phyloP scores from a whole-genome alignment of 2,888 invertebrate genomes.

The Drosophila longiperda region DNA sequence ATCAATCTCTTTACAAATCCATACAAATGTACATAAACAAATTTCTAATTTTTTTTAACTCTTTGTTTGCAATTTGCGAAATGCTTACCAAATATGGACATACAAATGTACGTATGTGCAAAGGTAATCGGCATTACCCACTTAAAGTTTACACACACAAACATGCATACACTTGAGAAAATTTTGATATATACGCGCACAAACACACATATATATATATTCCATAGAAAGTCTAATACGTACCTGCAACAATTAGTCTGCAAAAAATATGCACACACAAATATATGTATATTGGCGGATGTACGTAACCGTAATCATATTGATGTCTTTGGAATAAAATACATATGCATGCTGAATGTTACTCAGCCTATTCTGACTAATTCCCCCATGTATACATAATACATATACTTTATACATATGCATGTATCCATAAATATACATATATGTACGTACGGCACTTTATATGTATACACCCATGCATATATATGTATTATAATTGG shows the following conservation, averaged over 20 bases:
- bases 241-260: constrained; percentile 2
- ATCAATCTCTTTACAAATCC: not conserved
- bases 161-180: not conserved
- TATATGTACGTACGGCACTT: constrained; percentile 39
- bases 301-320: constrained; percentile 20
- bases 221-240: constrained; percentile 12
- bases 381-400: constrained; percentile 43
- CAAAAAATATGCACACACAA: not conserved
- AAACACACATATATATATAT: not conserved
- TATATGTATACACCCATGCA: constrained; percentile 12
- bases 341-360: constrained; percentile 40
- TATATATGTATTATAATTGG: constrained; percentile 6
- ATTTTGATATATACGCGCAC: not conserved
- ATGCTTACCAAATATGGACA: constrained; percentile 10
- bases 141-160: not conserved
- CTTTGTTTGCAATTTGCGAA: constrained; percentile 7
- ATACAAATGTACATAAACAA: constrained; percentile 5
- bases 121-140: constrained; percentile 7
- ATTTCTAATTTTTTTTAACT: not conserved
- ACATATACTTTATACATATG: constrained; percentile 42
- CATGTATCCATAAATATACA: constrained; percentile 41
- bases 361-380: constrained; percentile 60
- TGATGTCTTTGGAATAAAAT: constrained; percentile 20
- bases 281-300: not conserved
- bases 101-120: constrained; percentile 2